Evolutionary conservation across 2,113 vertebrate genomes (phyloP), one percentile per base, ranked within the genome.

Genomic region (Gnathochromis pfefferi): DNA sequence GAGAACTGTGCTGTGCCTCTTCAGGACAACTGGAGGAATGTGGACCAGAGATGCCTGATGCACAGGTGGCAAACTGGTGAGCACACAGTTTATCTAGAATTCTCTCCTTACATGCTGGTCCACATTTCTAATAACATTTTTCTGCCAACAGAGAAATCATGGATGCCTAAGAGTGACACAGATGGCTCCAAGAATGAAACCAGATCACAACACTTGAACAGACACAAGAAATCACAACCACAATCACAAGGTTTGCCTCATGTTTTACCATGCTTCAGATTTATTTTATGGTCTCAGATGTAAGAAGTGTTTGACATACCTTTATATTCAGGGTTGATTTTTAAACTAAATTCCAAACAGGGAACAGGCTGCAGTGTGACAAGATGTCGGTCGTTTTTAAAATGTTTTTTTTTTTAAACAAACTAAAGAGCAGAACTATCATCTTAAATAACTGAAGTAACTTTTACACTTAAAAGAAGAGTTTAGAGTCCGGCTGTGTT

Each of bases 41-140:
- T 19, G 8, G 92, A 95, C 51, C 92, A 83, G 47, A 26, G 60
- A 4, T 91, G 70, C 42, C 23, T 11, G 38, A 80, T 26, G 2
- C 94, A 87, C 45, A 84, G 84, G 40, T 89, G 85, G 86, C 93
- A 89, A 83, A 87, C 91, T 23, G 95, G 96, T 96, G 82, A 63
- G 88, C 7, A 26, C 26, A 16, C 3, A 1, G 6, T 81, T 53
- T 7, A 23, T 16, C 10, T 47, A 78, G 4, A 45, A 40, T 58
- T 33, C 49, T 21, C 19, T 26, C 9, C 21, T 81, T 17, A 3
- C 14, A 49, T 54, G 28, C 28, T 35, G 8, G 31, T 16, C 19
- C 31, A 38, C 38, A 78, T 23, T 78, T 78, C 9, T 35, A 28
- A 2, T 13, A 7, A 0, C 28, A 0, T 9, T 84, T 19, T 75